Base-by-base conservation (phyloP, 2,113 vertebrate genomes). In the Psilopsiagon aymara region DNA sequence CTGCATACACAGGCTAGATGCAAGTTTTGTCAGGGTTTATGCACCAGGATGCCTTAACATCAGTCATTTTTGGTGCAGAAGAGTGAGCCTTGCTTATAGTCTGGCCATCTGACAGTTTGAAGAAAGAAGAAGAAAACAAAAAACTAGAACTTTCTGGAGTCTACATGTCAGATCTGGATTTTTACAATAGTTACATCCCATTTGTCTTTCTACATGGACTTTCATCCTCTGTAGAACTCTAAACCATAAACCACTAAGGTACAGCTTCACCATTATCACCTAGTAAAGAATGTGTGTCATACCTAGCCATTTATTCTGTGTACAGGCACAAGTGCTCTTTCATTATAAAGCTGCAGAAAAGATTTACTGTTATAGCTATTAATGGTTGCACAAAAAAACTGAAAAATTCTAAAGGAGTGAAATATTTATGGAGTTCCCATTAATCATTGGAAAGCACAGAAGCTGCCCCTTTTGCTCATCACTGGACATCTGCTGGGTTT, bases 201-300 rank as follows among this genome's bases (percentile, higher is more conserved):
- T 73, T 81, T 73, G 25, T 80, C 49, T 69, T 20, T 4, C 37
- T 81, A 6, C 24, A 11, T 68, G 24, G 51, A 14, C 35, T 75
- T 79, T 6, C 9, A 18, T 24, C 28, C 14, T 91, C n/a, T 78
- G 47, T 37, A 60, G 19, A 51, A 10, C 21, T 70, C 55, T 89
- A 64, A n/a, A 28, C 21, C 53, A 44, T 37, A 2, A 41, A 41
- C 13, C 15, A 44, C 29, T 0, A 0, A 37, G 27, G 29, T 16
- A 52, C 13, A 57, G 17, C 41, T 84, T 78, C 71, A 11, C 13
- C 59, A 20, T 64, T 44, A 39, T 33, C 73, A 70, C 27, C n/a
- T 39, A 20, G 19, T 46, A 46, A 92, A 88, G 20, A 78, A 7
- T 24, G 31, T 47, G 4, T 44, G 11, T n/a, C 46, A n/a, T 31